Base-by-base conservation (phyloP, 2,888 invertebrate genomes). In the Acleris emargana region DNA sequence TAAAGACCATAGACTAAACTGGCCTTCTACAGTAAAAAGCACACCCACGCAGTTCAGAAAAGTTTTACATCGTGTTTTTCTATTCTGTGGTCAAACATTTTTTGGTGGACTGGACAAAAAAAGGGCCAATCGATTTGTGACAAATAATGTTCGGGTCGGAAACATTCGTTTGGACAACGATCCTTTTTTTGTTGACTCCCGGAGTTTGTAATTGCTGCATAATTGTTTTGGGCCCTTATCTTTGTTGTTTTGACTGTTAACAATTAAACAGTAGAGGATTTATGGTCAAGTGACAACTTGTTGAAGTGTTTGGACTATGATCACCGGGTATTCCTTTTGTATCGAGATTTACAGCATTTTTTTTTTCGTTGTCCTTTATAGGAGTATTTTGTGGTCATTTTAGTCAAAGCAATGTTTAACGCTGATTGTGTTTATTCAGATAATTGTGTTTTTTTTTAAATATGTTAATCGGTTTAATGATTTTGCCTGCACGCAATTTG, bases 221-320 rank as follows among this genome's bases (percentile, higher is more conserved):
- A 84, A 87, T 87, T 87, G 84, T 86, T 84, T 84, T 79, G 72
- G 76, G 75, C 79, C 80, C 76, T 76, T 77, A 77, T 78, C 73
- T 71, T 73, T 77, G 75, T 82, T 76, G 79, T 87, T 87, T 81
- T 84, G 86, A 84, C 82, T 69, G 71, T 53, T 38, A 13, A 38
- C 55, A 58, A 60, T 58, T 68, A 60, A 64, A 51, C 67, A 53
- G 67, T 60, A 57, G 18, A 28, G 57, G 45, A 66, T 66, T 66
- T 66, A 66, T 61, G 60, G 61, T 43, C 43, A 22, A 45, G 45
- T 17, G 43, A 20, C 9, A 49, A 66, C 45, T 51, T 66, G 66
- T 66, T 66, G 61, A 66, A 52, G 57, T 61, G 64, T 28, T 55
- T 28, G 18, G 28, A 32, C 60, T 32, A 57, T 32, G 18, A 45